Evolutionary conservation across 2,113 vertebrate species (phyloP).

Genomic region (Rhinoderma darwinii): DNA sequence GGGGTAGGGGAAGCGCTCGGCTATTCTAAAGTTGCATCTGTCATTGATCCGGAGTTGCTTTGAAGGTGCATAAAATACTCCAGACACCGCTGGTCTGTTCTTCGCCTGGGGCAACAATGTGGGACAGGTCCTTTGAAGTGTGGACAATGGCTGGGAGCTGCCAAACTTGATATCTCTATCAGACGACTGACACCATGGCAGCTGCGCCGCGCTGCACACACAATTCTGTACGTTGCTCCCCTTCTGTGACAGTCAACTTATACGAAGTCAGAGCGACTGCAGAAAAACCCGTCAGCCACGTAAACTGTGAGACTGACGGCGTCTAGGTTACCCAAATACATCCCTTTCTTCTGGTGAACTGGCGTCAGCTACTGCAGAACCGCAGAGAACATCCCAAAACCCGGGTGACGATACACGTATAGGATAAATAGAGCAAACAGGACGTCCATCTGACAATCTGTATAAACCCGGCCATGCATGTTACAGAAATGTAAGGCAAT

Average conservation of each 20-base stretch:
- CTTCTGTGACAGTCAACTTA: background rate
- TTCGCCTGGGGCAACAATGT: slow-evolving; percentile 26
- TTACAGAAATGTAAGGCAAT: background rate
- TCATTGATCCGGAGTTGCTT: background rate
- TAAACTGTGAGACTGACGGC: background rate
- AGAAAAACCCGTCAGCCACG: background rate
- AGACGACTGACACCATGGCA: background rate
- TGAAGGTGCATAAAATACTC: slow-evolving; percentile 11
- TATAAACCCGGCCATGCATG: too few species aligned
- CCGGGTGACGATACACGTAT: background rate
- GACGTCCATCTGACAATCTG: background rate
- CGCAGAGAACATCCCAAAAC: background rate
- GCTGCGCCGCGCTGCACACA: background rate
- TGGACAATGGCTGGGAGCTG: slow-evolving; percentile 7
- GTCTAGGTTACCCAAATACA: background rate
- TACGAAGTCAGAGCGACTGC: background rate
- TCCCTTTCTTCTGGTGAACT: background rate
- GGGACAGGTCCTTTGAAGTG: slow-evolving; percentile 25
- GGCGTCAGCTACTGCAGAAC: background rate
- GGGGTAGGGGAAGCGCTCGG: background rate
- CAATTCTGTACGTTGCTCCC: too few species aligned
- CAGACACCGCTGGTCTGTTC: background rate
- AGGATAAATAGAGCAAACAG: background rate
- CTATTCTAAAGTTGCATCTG: slow-evolving; percentile 7
- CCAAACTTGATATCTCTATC: slow-evolving; percentile 20